Evolutionary conservation across 2,888 invertebrate genomes (phyloP), one percentile per base, ranked within the genome.

Genomic region (Tetropium fuscum): DNA sequence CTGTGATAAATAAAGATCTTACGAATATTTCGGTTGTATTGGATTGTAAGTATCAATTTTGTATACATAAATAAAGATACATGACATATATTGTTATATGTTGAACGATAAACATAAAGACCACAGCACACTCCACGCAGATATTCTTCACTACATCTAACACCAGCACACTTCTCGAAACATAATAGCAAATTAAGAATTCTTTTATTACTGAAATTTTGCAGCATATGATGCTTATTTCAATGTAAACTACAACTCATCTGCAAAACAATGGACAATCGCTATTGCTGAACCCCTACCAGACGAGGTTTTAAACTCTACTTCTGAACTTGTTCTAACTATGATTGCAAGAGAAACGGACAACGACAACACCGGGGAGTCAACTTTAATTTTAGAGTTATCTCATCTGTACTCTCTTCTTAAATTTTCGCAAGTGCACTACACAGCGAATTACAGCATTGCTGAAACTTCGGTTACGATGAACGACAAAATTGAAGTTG

Each of bases 41-140:
- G 11, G 59, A 64, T 10, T 57, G 67, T 68, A 54, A 60, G 66
- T 61, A 30, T 15, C 2, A 34, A 34, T 11, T 11, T n/a, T n/a
- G n/a, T n/a, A n/a, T n/a, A 11, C 2, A 4, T 13, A 6, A 34
- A 13, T 34, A 34, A 32, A 10, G 10, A 7, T 2, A 34, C 13
- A 34, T 15, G 15, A 15, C 32, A 32, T 7, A 6, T 8, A 8
- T 27, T 4, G 27, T 27, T 2, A 25, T 8, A 43, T 8, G 6
- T 25, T 13, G 25, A 43, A 30, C 1, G 13, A 32, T 8, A 3
- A 11, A 43, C 4, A 3, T 7, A 43, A 27, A 41, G 18, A 2
- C 16, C 22, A 41, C 8, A 38, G 13, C 8, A 40, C 18, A 19
- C 18, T 18, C 8, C 1, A 40, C 5, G 20, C 40, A 22, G 16